Base-by-base conservation (phyloP, 2,113 vertebrate genomes). In the Lipotes vexillifer region DNA sequence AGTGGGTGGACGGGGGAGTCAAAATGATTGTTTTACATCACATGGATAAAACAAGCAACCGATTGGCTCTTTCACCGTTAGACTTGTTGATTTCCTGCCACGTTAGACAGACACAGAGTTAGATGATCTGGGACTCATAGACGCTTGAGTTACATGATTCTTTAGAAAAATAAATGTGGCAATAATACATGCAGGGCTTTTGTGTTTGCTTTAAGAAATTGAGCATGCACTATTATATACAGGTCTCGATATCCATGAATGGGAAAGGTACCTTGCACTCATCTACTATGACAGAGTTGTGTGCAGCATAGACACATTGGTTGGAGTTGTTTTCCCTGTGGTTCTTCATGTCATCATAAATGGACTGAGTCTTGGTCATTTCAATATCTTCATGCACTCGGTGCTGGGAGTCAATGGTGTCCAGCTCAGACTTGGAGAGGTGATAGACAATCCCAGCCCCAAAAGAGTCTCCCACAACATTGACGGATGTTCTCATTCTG, bases 291-390 rank as follows among this genome's bases (percentile, higher is more conserved):
- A 99, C 99, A 97, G 99, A 99, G 99, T 99, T 99, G 99, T 99
- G 99, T 99, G 99, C 99, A 27, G 99, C 98, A 99, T 99, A 99
- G 98, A 99, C 99, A 98, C 99, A 99, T 98, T 99, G 99, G 98
- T 99, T 99, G 98, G 99, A 99, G 99, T 99, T 99, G 99, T 99
- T 99, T 98, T 99, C 99, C 94, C 99, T 99, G 93, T 99, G 99
- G 98, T 99, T 99, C 99, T 99, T 99, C 99, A 99, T 99, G 98
- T 99, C 99, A 0, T 99, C 99, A 77, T 99, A 99, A 97, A 99
- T 99, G 93, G 99, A 99, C 80, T 98, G 99, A 97, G 99, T 99
- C 99, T 99, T 99, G 97, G 99, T 99, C 99, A 99, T 99, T 99
- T 99, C 99, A 6, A 99, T 99, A 98, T 99, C 99, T 97, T 99